Conservation (phyloP, 2,797 vertebrate genomes). For the Protosalanx chinensis region DNA sequence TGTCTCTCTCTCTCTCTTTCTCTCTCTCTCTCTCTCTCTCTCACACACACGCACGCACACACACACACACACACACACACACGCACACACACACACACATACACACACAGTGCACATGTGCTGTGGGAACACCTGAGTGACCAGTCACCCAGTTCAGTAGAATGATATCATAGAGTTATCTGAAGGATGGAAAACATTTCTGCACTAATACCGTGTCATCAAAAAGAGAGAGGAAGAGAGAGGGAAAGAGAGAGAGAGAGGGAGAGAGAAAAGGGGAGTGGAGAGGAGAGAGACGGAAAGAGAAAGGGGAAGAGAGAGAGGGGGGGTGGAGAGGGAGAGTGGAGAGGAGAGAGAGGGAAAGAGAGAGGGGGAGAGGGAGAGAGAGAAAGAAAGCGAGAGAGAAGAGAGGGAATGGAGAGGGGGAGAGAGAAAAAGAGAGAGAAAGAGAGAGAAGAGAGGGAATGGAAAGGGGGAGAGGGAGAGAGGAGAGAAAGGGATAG, state of each 20-base stretch:
- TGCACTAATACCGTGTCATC: not conserved
- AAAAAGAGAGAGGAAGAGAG: not conserved
- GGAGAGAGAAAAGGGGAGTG: not conserved
- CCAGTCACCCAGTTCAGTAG: not conserved
- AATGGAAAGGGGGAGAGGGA: not conserved
- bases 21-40: not conserved
- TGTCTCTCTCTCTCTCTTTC: not conserved
- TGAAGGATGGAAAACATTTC: constrained; percentile 12
- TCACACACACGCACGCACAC: constrained; percentile 4
- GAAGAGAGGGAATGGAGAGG: not conserved
- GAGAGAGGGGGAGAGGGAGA: not conserved
- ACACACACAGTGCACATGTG: constrained; percentile 5
- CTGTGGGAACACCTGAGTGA: not conserved
- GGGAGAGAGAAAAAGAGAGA: not conserved
- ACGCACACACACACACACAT: constrained; percentile 1
- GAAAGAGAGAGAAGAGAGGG: not conserved
- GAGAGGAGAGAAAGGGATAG: not conserved
- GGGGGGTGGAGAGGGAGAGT: not conserved
- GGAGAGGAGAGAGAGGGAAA: no score
- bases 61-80: constrained; percentile 2
- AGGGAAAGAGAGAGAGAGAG: not conserved
- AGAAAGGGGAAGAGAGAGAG: not conserved
- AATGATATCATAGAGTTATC: constrained; percentile 12
- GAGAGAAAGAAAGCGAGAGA: not conserved
- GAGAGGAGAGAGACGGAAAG: not conserved